Conservation (phyloP, 2,888 invertebrate species). For the Drosophila kambysellisi region DNA sequence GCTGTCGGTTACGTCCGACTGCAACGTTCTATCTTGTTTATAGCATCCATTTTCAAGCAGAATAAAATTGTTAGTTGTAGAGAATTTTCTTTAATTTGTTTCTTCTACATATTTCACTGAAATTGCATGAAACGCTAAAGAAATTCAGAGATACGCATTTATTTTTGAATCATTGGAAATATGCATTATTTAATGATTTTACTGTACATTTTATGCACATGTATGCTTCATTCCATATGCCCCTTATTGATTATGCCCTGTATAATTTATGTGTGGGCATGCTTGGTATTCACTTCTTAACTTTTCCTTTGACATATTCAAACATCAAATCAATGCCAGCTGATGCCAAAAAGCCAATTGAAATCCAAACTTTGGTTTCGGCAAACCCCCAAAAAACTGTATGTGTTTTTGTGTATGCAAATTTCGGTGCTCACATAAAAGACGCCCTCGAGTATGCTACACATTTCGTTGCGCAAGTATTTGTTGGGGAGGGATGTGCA, state of each 20-base stretch:
- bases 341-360: conserved; percentile 52
- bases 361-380: conserved; percentile 39
- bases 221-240: conserved; percentile 19
- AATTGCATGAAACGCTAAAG: too few relatives aligned
- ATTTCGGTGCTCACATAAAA: conserved; percentile 34
- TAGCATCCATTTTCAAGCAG: too few relatives aligned
- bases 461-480: conserved; percentile 30
- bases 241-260: conserved; percentile 30
- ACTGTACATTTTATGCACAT: conserved; percentile 1
- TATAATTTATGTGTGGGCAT: conserved; percentile 53
- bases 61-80: too few relatives aligned
- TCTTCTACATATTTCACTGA: too few relatives aligned
- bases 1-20: too few relatives aligned
- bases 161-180: conserved; percentile 4
- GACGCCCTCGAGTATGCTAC: conserved; percentile 28
- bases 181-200: conserved; percentile 5
- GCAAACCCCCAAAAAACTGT: conserved; percentile 18
- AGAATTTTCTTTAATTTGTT: too few relatives aligned
- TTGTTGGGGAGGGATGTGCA: conserved; percentile 32
- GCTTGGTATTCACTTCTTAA: conserved; percentile 12
- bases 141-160: background rate
- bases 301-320: conserved; percentile 33
- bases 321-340: conserved; percentile 59
- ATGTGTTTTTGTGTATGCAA: conserved; percentile 27
- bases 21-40: too few relatives aligned